phyloP scores from a whole-genome alignment of 64 coral and sea anemone genomes.

The Montipora foliosa region DNA sequence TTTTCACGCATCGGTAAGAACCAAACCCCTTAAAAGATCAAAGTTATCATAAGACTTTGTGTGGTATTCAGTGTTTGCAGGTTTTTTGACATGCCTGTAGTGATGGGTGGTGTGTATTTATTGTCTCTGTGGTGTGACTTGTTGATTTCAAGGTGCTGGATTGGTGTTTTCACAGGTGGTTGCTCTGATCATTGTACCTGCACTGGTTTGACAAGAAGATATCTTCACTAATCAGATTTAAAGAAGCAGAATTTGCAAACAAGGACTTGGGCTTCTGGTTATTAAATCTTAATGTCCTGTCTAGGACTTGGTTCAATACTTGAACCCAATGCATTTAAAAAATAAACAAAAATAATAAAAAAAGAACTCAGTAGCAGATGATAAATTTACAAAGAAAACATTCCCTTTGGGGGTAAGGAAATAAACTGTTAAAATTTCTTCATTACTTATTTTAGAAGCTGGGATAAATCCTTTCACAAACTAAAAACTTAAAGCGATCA shows the following conservation, averaged over 20 bases:
- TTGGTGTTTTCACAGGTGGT: constrained; percentile 1
- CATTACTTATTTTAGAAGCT: background rate
- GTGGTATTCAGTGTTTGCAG: background rate
- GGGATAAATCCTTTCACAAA: constrained; percentile 23
- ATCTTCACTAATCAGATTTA: constrained; percentile 48
- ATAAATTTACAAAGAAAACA: background rate
- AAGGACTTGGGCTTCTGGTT: constrained; percentile 28
- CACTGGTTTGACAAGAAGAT: constrained; percentile 38
- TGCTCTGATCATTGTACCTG: constrained; percentile 33
- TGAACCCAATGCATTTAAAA: constrained; percentile 8
- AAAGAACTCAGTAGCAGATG: background rate
- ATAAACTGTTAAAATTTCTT: constrained; percentile 13
- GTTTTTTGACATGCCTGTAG: background rate
- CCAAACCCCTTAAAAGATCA: background rate
- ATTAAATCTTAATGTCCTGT: constrained; percentile 52
- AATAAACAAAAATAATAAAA: constrained; percentile 11
- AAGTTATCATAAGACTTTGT: background rate
- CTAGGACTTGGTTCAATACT: constrained; percentile 41
- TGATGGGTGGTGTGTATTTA: background rate
- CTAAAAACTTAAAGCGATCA: constrained; percentile 72
- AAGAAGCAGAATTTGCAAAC: constrained; percentile 44
- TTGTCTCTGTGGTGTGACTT: background rate
- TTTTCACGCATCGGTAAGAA: background rate
- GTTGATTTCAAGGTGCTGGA: background rate
- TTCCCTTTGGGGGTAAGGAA: background rate